These are phyloP conservation scores for Patella vulgata DNA, from an alignment of 1,140 invertebrate genomes.

Conservation along the genomic window DNA sequence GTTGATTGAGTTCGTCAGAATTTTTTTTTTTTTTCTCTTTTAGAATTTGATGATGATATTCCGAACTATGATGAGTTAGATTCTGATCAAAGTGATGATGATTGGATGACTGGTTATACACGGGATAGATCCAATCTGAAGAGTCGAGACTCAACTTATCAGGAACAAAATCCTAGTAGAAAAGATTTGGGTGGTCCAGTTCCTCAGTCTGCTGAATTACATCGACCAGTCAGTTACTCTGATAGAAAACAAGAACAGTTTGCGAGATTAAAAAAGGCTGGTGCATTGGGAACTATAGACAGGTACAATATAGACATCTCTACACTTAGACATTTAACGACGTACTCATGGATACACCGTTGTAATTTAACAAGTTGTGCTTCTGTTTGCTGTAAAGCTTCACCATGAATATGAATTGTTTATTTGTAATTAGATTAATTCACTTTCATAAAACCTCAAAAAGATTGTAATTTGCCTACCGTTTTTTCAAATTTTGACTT, in stretches of 20 bases:
- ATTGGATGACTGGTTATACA: too few relatives aligned
- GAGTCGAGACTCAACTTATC: too few relatives aligned
- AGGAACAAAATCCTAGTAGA: too few relatives aligned
- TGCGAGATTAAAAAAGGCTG: slow-evolving; percentile 51
- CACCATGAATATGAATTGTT: neutral
- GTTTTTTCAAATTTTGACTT: too few relatives aligned
- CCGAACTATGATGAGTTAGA: too few relatives aligned
- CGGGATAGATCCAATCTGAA: too few relatives aligned
- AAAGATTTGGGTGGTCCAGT: slow-evolving; percentile 38
- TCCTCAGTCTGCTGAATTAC: slow-evolving; percentile 49
- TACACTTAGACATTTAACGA: neutral
- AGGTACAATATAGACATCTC: slow-evolving; percentile 24
- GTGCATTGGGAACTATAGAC: slow-evolving; percentile 45
- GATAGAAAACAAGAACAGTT: slow-evolving; percentile 48
- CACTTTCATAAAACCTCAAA: too few relatives aligned
- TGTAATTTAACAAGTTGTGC: neutral
- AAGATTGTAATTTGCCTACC: too few relatives aligned
- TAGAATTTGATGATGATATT: too few relatives aligned
- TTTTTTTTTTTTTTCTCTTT: too few relatives aligned
- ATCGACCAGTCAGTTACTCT: slow-evolving; percentile 52
- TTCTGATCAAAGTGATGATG: too few relatives aligned
- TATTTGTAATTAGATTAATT: neutral
- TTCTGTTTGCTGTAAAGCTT: neutral
- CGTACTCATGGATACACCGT: neutral
- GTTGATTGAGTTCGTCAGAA: too few relatives aligned